Evolutionary conservation across 2,113 vertebrate species (phyloP), one percentile per base, ranked within the genome.

Genomic region (Rhinogobius similis): DNA sequence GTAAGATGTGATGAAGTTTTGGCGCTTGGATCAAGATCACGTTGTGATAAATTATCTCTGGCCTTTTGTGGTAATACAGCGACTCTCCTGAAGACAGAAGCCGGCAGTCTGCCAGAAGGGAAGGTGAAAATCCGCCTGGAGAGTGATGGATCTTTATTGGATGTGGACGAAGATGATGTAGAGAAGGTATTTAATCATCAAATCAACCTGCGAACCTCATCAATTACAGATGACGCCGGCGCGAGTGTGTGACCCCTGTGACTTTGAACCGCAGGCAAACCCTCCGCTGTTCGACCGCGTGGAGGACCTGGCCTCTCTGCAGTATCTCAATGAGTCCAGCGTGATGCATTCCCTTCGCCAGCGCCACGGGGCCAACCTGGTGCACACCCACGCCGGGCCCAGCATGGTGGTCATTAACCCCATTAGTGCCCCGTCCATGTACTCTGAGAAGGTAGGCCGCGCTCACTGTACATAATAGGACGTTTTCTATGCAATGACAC

Each of bases 151-250:
- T 88, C 94, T 5, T 0, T 97, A 82, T 92, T 99, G 92, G 97
- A 99, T 13, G 98, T 98, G 81, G 98, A 99, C 1, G 98, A 99
- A 86, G 97, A 99, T 0, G 97, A 99, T 0, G 91, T 98, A 43
- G 98, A 99, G 81, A 99, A 99, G 96, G 98, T 99, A 90, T 75
- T 88, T 67, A 80, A 87, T 88, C 78, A 81, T 83, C 58, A 38
- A 55, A 74, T 86, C 74, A 73, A 39, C 80, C 52, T 75, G 65
- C 65, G 39, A 79, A 56, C 58, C 66, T 71, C 79, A 75, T 87
- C 64, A 69, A 64, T 89, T 82, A 81, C 21, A 1, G 14, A 65
- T 48, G 67, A 62, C 62, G 20, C 21, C 23, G 0, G 4, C 16
- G 46, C 9, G 46, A 75, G 69, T 46, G 23, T 20, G 32, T 84